phyloP scores from a whole-genome alignment of 2,797 vertebrate genomes.

The Syngnathus acus region DNA sequence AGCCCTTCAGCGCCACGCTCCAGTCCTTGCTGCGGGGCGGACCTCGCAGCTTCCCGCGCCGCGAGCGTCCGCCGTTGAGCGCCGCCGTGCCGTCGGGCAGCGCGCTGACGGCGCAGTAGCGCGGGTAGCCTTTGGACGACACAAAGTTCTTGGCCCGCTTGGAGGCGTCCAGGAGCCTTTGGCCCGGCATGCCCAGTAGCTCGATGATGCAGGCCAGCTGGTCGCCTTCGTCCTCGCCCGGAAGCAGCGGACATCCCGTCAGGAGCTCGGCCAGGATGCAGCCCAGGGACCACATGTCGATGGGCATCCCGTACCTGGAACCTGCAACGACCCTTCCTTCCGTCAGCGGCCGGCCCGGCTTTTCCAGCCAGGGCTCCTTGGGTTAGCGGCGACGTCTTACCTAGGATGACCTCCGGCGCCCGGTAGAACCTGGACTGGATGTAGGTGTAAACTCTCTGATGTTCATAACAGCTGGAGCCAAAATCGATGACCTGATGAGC shows the following conservation, averaged over 20 bases:
- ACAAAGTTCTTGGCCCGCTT: slow-evolving; percentile 98
- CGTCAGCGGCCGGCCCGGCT: too few species aligned
- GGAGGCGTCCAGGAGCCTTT: slow-evolving; percentile 89
- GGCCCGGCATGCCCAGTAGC: slow-evolving; percentile 88
- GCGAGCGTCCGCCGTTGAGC: slow-evolving; percentile 87
- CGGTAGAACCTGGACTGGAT: slow-evolving; percentile 98
- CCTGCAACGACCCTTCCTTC: slow-evolving; percentile 39
- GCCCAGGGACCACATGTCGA: slow-evolving; percentile 99
- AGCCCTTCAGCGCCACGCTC: slow-evolving; percentile 88
- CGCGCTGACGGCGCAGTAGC: slow-evolving; percentile 90
- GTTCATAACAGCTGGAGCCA: slow-evolving; percentile 96
- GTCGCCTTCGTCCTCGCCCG: slow-evolving; percentile 97
- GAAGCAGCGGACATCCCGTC: slow-evolving; percentile 90
- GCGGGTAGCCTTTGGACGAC: slow-evolving; percentile 95
- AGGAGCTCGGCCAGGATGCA: slow-evolving; percentile 96
- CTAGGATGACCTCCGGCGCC: slow-evolving; percentile 95
- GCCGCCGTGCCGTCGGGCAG: slow-evolving; percentile 84
- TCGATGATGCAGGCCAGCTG: slow-evolving; percentile 98
- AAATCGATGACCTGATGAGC: slow-evolving; percentile 85
- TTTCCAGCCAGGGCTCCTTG: background rate
- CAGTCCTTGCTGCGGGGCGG: slow-evolving; percentile 90
- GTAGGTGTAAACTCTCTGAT: slow-evolving; percentile 98
- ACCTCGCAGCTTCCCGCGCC: slow-evolving; percentile 87
- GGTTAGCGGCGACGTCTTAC: slow-evolving; percentile 26
- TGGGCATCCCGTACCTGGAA: slow-evolving; percentile 95